phyloP scores from a whole-genome alignment of 2,113 vertebrate genomes.

The Ariopsis seemanni region DNA sequence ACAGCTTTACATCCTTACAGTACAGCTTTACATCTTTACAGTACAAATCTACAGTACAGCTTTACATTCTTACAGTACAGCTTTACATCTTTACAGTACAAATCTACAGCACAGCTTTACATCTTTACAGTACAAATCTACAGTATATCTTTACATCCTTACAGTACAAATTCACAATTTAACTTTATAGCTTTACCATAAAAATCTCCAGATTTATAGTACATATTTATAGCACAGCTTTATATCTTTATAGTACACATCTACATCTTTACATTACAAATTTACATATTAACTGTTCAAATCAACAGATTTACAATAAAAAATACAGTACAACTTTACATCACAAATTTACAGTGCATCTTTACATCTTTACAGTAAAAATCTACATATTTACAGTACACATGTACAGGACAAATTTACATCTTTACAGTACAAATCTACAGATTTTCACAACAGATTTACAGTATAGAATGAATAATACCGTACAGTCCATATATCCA shows the following conservation, averaged over 20 bases:
- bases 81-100: too few species aligned
- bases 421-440: not conserved
- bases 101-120: too few species aligned
- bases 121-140: too few species aligned
- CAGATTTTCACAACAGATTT: not conserved
- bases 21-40: too few species aligned
- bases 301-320: too few species aligned
- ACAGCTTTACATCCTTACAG: too few species aligned
- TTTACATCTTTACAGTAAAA: not conserved
- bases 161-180: not conserved
- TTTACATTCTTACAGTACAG: too few species aligned
- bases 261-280: not conserved
- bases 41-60: too few species aligned
- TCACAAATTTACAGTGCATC: not conserved
- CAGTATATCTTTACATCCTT: too few species aligned
- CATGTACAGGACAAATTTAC: not conserved
- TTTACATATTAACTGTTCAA: too few species aligned
- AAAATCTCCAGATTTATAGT: not conserved
- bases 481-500: not conserved
- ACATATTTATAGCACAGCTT: too few species aligned
- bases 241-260: not conserved
- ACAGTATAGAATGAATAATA: not conserved
- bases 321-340: not conserved
- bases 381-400: not conserved
- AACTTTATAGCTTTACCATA: not conserved